Percentiles rank a stretch among this genome's conserved stretches.
Evolutionary conservation across 2,888 invertebrate species (phyloP).

Genomic region (Pterostichus madidus): DNA sequence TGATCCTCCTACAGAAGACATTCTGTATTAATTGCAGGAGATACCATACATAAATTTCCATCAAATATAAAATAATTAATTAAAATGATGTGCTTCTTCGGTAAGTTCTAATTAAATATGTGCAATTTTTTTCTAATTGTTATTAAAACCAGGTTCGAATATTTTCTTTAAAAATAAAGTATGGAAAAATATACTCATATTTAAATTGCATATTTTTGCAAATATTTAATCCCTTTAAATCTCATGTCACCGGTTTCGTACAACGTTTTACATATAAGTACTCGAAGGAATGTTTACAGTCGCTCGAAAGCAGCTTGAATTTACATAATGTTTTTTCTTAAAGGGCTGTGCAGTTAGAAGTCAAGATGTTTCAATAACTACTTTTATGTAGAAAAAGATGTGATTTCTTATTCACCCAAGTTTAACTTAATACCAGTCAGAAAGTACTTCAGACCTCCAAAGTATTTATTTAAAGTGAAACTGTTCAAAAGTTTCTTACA

Average conservation of each 20-base stretch:
- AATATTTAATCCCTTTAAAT: not conserved
- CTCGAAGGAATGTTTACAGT: not conserved
- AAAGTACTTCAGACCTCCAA: not conserved
- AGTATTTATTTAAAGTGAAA: no score
- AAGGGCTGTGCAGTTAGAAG: not conserved
- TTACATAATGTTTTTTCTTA: constrained; percentile 35
- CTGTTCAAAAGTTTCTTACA: no score
- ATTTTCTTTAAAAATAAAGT: not conserved
- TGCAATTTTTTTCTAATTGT: no score
- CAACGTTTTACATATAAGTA: not conserved
- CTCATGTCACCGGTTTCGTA: not conserved
- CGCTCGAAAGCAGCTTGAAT: constrained; percentile 3
- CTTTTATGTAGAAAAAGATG: not conserved
- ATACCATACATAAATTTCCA: no score
- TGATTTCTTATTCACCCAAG: not conserved
- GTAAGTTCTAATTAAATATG: no score
- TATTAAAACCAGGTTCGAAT: not conserved
- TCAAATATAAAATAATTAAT: no score
- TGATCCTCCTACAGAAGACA: no score
- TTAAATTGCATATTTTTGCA: not conserved
- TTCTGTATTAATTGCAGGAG: no score
- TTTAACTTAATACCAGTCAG: no score
- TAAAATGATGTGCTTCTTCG: no score
- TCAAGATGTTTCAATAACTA: not conserved
- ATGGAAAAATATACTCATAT: not conserved